These are phyloP conservation scores for Alcedo atthis DNA, from an alignment of 2,797 vertebrate genomes.

Conservation along the genomic window DNA sequence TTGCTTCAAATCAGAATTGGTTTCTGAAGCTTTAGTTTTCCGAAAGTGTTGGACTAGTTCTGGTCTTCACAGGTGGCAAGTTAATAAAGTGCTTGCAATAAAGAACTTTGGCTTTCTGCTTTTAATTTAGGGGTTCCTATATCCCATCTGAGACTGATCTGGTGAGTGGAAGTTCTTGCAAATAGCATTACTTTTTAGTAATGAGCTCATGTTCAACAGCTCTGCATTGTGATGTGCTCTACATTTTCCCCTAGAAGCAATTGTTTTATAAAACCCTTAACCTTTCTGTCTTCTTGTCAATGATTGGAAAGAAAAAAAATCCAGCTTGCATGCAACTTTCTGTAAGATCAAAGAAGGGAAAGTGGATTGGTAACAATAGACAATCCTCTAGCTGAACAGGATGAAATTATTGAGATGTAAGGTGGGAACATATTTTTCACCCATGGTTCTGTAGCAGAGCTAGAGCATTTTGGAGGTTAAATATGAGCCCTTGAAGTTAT, in stretches of 20 bases:
- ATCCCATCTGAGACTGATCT: background rate
- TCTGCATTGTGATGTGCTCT: background rate
- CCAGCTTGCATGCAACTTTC: background rate
- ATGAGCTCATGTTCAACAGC: background rate
- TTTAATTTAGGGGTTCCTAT: background rate
- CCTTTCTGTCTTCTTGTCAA: background rate
- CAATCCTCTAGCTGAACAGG: background rate
- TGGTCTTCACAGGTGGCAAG: background rate
- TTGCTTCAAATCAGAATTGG: background rate
- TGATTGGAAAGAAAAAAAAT: background rate
- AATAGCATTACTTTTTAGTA: background rate
- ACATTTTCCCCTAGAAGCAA: background rate
- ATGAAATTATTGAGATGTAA: background rate
- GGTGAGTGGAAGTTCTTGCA: background rate
- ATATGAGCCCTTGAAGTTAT: background rate
- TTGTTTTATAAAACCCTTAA: background rate
- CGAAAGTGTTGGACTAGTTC: background rate
- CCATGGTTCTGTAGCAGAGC: background rate
- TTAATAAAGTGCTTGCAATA: background rate
- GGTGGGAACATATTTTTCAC: background rate
- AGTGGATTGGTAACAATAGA: background rate
- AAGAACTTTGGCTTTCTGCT: background rate
- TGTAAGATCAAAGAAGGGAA: background rate
- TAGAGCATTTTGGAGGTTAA: background rate
- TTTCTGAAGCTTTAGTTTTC: background rate